Evolutionary conservation across 2,113 vertebrate species (phyloP), one percentile per base, ranked within the genome.

Genomic region (Sciurus niger): DNA sequence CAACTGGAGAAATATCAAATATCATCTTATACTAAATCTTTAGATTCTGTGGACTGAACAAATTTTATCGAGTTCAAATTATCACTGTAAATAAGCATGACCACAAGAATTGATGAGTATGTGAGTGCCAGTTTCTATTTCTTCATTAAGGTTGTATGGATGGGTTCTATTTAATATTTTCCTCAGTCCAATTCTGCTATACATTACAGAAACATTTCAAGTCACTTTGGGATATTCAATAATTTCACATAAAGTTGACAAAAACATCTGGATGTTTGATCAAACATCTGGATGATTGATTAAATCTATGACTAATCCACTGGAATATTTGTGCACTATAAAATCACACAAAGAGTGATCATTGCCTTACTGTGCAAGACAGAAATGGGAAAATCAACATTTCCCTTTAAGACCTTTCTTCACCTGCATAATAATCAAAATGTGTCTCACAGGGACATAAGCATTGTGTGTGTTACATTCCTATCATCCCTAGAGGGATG

Each of bases 401-500:
- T 94, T 90, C 22, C 83, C 55, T 78, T 86, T 83, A 92, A 89
- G n/a, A 58, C 11, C 13, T 96, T 95, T 96, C 37, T 30, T 70
- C 84, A 72, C 58, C 40, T 86, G 30, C 17, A 2, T 74, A 76
- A 92, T 67, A 76, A 65, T 83, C 37, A 73, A 87, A 72, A 37
- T 37, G 13, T 25, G 10, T 25, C 43, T 85, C 82, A 37, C 55
- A 76, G 85, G 46, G 20, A 78, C 34, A 89, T 79, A 93, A 96
- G 94, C 74, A 85, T 5, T 83, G 63, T 93, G 18, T 28, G 55
- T 84, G 91, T 98, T 96, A 97, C 77, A 98, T 96, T 87, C 92
- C 1, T 93, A 80, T 97, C 79, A 63, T 82, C 80, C 83, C 83
- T 94, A 91, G 94, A 96, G 92, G 96, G 76, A 86, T 96, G 98